Evolutionary conservation across 1,140 invertebrate genomes (phyloP).

Genomic region (Bombus pascuorum): DNA sequence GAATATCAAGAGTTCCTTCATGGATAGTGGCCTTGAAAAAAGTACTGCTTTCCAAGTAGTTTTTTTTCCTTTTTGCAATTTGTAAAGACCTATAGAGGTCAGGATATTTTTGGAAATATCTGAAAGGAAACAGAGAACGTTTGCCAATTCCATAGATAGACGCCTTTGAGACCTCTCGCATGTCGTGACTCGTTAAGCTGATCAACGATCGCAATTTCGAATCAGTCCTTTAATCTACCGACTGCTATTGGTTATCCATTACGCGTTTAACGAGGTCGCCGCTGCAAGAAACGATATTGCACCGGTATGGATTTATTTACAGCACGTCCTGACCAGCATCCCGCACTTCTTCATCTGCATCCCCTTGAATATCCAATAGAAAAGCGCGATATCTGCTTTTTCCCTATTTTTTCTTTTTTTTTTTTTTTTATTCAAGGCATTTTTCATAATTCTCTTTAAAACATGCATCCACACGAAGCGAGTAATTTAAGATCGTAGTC

Average conservation of each 20-base stretch:
- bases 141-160: not conserved
- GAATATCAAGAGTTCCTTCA: not conserved
- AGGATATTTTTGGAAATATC: not conserved
- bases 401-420: no score
- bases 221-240: constrained; percentile 30
- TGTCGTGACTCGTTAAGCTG: constrained; percentile 26
- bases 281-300: constrained; percentile 59
- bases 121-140: not conserved
- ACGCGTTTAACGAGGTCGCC: constrained; percentile 54
- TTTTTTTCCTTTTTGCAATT: not conserved
- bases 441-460: not conserved
- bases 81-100: not conserved
- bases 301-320: constrained; percentile 49
- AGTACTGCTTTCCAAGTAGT: not conserved
- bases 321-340: not conserved
- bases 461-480: not conserved
- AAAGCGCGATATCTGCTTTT: not conserved
- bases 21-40: not conserved
- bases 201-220: constrained; percentile 54
- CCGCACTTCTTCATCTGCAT: not conserved
- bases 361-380: no score
- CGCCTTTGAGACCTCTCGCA: not conserved
- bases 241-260: constrained; percentile 52
- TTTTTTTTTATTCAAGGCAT: not conserved
- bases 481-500: not conserved